Evolutionary conservation across 2,797 vertebrate genomes (phyloP), one percentile per base, ranked within the genome.

Genomic region (Antennarius maculatus): DNA sequence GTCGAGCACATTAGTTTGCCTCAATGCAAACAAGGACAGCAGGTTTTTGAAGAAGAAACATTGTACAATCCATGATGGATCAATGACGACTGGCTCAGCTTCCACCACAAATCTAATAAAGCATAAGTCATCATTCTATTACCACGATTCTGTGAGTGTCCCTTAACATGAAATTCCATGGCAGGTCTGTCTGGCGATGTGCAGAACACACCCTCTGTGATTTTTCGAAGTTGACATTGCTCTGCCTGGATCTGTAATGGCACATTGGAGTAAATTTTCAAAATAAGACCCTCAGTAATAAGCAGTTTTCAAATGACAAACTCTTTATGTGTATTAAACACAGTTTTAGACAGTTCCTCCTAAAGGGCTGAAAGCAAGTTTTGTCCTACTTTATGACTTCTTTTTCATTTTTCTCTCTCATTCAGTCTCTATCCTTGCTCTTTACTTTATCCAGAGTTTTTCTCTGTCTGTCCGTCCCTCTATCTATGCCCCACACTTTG

Each of bases 401-500:
- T 5, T 13, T 63, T 17, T 72, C 31, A 4, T 54, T 64, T 51
- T 4, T 16, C 14, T 31, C 28, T 27, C 29, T n/a, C 27, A 37
- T 50, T 72, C 13, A 6, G 5, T 51, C 28, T n/a, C 12, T n/a
- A 7, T 34, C 29, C 7, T 1, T n/a, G 13, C 50, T 27, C 14
- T 43, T 65, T 9, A 17, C 34, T 45, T 27, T 16, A 73, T 79
- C 53, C 62, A 11, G 0, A 68, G 57, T 78, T 56, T 70, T 49
- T 56, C 70, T 53, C 56, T 70, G 50, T 75, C 82, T 86, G 74
- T 86, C 78, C 13, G 39, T 79, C 58, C 61, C 72, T 83, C 69
- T 71, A 48, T 83, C 78, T 75, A 58, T 83, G 64, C 83, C 84
- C 81, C 86, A 84, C 75, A 83, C 82, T 86, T 85, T 83, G 81